phyloP scores from a whole-genome alignment of 1,140 invertebrate species.

The Caenorhabditis briggsae region DNA sequence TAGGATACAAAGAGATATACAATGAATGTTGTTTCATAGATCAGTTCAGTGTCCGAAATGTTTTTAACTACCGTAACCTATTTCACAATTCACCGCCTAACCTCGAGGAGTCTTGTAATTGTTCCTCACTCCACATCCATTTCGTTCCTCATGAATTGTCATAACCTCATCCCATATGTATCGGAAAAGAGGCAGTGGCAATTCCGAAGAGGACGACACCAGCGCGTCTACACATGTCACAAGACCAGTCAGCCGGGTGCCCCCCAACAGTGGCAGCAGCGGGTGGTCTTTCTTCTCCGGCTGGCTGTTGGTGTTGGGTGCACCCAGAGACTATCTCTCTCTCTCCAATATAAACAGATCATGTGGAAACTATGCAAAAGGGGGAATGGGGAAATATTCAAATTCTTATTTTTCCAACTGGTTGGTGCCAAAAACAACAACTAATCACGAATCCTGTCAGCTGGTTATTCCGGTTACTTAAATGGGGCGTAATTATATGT shows the following conservation, averaged over 20 bases:
- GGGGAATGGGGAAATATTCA: not conserved
- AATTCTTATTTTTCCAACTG: not conserved
- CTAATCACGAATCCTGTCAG: too few species aligned
- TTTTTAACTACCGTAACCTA: too few species aligned
- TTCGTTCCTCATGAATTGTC: conserved; percentile 9
- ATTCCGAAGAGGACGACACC: conserved; percentile 10
- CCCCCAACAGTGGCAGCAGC: not conserved
- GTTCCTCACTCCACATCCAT: not conserved
- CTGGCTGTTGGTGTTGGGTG: conserved; percentile 4
- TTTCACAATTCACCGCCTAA: not conserved
- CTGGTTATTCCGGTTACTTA: too few species aligned
- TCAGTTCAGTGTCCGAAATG: too few species aligned
- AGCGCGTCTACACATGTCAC: conserved; percentile 17
- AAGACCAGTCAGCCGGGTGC: conserved; percentile 40
- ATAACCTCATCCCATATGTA: conserved; percentile 7
- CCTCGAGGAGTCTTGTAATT: not conserved
- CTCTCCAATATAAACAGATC: not conserved
- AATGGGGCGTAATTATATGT: too few species aligned
- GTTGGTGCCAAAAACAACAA: too few species aligned
- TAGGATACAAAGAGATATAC: not conserved
- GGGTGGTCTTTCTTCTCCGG: conserved; percentile 17
- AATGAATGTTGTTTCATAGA: not conserved
- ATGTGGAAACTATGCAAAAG: not conserved
- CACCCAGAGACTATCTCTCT: conserved; percentile 39
- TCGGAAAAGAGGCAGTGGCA: not conserved